Evolutionary conservation across 2,888 invertebrate species (phyloP).

Genomic region (Tetragonisca angustula): DNA sequence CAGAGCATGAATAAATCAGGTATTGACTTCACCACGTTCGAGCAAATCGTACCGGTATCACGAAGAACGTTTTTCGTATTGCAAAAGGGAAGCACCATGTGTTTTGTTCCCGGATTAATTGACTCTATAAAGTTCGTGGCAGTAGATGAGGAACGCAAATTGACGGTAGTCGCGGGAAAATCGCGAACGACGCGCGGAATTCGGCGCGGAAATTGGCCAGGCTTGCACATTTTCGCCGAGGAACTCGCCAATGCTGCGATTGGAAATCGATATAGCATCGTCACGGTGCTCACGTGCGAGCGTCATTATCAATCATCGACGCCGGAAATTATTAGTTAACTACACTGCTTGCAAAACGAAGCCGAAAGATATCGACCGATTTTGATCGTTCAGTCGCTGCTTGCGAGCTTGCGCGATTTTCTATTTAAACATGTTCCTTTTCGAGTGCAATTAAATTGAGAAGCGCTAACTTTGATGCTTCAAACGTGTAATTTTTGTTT

Average conservation of each 20-base stretch:
- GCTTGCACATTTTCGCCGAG: conserved; percentile 33
- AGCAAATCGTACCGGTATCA: too few relatives aligned
- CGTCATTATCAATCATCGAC: conserved; percentile 31
- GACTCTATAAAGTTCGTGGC: neutral
- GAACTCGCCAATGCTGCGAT: conserved; percentile 17
- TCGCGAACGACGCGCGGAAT: conserved; percentile 4
- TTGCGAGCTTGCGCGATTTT: neutral
- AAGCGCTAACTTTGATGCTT: too few relatives aligned
- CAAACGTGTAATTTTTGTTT: too few relatives aligned
- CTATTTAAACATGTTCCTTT: neutral
- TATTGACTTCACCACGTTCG: too few relatives aligned
- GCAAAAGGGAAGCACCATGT: neutral
- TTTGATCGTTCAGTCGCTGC: too few relatives aligned
- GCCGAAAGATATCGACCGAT: conserved; percentile 11
- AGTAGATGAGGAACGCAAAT: conserved; percentile 15
- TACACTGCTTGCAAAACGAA: conserved; percentile 18
- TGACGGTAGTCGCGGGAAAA: conserved; percentile 18
- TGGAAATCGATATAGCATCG: conserved; percentile 38
- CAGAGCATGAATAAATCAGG: too few relatives aligned
- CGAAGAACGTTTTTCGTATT: neutral
- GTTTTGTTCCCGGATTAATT: neutral
- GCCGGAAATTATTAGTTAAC: conserved; percentile 38
- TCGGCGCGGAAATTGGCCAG: conserved; percentile 30
- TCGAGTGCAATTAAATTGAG: too few relatives aligned
- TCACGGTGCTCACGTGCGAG: conserved; percentile 3